Evolutionary conservation across 2,888 invertebrate species (phyloP).

Genomic region (Himalopsyche anomala): DNA sequence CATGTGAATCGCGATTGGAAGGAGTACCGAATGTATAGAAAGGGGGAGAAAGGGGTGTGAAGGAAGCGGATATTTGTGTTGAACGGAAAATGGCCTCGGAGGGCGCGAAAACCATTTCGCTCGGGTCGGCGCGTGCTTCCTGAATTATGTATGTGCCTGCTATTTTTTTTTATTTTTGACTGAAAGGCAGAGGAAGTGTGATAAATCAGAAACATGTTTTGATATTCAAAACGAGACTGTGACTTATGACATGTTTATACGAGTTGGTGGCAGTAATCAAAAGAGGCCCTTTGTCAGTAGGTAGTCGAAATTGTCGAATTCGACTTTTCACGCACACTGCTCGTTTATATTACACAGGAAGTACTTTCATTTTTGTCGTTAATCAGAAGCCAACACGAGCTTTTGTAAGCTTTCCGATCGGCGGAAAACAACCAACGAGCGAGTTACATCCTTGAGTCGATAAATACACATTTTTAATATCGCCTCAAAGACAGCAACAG

Average conservation of each 20-base stretch:
- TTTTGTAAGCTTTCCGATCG: constrained; percentile 28
- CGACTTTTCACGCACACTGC: constrained; percentile 51
- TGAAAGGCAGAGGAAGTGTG: constrained; percentile 61
- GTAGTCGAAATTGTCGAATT: constrained; percentile 52
- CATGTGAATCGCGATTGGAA: constrained; percentile 11
- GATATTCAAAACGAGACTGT: constrained; percentile 64
- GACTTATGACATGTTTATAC: constrained; percentile 65
- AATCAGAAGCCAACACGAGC: not conserved
- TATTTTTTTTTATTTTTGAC: constrained; percentile 58
- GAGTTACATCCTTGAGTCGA: constrained; percentile 34
- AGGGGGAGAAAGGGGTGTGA: constrained; percentile 33
- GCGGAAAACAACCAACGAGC: constrained; percentile 16
- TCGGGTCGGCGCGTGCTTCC: constrained; percentile 60
- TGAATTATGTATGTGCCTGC: constrained; percentile 61
- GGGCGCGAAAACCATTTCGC: constrained; percentile 63
- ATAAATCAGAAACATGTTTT: constrained; percentile 64
- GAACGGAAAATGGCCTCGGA: constrained; percentile 62
- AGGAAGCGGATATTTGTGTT: constrained; percentile 64
- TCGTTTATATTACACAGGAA: constrained; percentile 23
- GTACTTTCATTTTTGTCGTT: constrained; percentile 41
- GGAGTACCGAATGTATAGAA: not conserved
- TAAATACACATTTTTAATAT: constrained; percentile 41
- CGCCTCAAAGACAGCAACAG: constrained; percentile 29
- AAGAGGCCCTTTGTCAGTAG: constrained; percentile 57
- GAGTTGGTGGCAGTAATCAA: constrained; percentile 60